Percentiles rank a stretch among this genome's conserved stretches.
phyloP scores from a whole-genome alignment of 2,113 vertebrate species.

The Notiomystis cincta region DNA sequence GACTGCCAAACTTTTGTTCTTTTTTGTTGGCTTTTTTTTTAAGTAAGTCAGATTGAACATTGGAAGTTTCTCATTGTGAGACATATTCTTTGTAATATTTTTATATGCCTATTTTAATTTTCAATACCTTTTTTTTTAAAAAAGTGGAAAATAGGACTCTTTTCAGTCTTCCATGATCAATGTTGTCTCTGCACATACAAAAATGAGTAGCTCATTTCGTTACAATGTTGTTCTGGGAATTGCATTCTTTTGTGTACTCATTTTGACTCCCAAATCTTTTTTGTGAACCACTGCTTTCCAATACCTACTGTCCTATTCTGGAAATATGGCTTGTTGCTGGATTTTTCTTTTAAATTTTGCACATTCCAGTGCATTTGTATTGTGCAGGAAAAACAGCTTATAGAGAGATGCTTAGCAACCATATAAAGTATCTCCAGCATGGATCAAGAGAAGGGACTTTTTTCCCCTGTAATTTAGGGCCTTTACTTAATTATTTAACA shows the following conservation, averaged over 20 bases:
- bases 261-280: neutral
- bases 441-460: neutral
- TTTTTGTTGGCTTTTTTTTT: neutral
- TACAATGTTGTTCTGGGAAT: neutral
- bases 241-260: neutral
- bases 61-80: neutral
- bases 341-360: neutral
- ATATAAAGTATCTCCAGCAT: neutral
- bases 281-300: neutral
- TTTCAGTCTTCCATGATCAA: neutral
- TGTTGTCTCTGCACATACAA: neutral
- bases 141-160: neutral
- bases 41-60: neutral
- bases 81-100: neutral
- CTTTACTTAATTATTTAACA: conserved; percentile 4
- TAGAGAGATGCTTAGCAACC: neutral
- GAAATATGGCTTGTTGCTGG: neutral
- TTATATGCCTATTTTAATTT: neutral
- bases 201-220: neutral
- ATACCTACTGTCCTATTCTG: neutral
- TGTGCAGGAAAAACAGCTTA: neutral
- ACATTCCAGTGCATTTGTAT: neutral
- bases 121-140: neutral
- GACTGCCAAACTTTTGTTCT: neutral
- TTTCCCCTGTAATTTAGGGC: neutral